Evolutionary conservation across 2,797 vertebrate genomes (phyloP), one percentile per base, ranked within the genome.

Genomic region (Liasis olivaceus): DNA sequence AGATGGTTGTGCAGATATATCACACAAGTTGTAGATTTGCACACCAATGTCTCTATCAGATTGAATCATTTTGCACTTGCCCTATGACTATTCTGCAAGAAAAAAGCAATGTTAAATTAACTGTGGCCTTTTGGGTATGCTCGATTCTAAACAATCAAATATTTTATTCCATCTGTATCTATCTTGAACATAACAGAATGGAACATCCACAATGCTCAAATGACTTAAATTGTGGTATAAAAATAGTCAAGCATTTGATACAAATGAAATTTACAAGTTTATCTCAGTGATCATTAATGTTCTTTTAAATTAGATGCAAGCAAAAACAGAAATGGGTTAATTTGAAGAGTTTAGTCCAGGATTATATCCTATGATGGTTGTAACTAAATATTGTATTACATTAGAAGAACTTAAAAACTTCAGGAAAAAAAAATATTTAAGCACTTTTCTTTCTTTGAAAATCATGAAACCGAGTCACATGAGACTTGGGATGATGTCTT

Each of bases 41-140:
- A 88, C 31, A 51, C 13, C 60, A 47, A 63, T 88, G 26, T 11
- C 20, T 36, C 59, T 13, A 47, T 42, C 36, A 47, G 11, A 11
- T 13, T 47, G 36, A 42, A 56, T 56, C 54, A 24, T n/a, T 54
- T 85, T 42, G 31, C 0, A 26, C 87, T 13, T 64, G 87, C 24
- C 24, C 13, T 87, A 2, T 87, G 54, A n/a, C 5, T 17, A 58
- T n/a, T 58, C 17, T 87, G n/a, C 15, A n/a, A 36, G 28, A 7
- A 58, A 51, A 94, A 90, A 96, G 69, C 17, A 84, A 51, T 93
- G 12, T 92, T 94, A 96, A 96, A 96, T 94, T 77, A 94, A 94
- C 93, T 94, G 81, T 89, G 92, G 51, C 62, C 94, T 95, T 95
- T 90, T 91, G 56, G 90, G 88, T 81, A 92, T 93, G 95, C 97